These are phyloP conservation scores for Pipra filicauda DNA, from an alignment of 2,113 vertebrate genomes.

Conservation along the genomic window DNA sequence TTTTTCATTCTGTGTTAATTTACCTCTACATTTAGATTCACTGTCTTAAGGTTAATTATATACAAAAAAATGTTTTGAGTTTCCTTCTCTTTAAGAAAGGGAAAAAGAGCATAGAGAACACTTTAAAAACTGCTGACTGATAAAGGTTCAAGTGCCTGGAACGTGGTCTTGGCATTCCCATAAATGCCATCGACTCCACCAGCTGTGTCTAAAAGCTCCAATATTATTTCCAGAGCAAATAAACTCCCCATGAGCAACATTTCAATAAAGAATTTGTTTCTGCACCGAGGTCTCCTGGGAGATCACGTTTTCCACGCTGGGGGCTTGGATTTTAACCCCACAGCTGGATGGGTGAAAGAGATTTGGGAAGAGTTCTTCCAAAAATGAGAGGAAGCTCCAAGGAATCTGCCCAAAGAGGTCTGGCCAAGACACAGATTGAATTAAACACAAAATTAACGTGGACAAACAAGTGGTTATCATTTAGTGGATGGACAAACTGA, in stretches of 20 bases:
- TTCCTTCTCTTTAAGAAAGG: not conserved
- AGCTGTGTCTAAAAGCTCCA: not conserved
- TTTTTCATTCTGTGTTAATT: not conserved
- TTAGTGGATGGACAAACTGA: not conserved
- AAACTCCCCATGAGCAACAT: not conserved
- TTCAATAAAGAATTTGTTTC: not conserved
- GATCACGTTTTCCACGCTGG: not conserved
- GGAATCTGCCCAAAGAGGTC: not conserved
- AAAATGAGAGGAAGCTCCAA: not conserved
- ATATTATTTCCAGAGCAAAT: not conserved
- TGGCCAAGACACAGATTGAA: not conserved
- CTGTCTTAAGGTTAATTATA: not conserved
- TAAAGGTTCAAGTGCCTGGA: not conserved
- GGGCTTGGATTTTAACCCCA: not conserved
- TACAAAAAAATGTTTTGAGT: not conserved
- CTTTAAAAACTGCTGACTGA: not conserved
- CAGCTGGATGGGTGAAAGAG: not conserved
- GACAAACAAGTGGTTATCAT: not conserved
- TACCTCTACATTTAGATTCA: not conserved
- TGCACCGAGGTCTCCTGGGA: not conserved
- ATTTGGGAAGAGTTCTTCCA: not conserved
- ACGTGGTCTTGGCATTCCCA: not conserved
- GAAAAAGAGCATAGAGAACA: not conserved
- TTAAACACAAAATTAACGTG: not conserved
- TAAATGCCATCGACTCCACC: not conserved